Evolutionary conservation across 2,888 invertebrate species (phyloP).

Genomic region (Idaea dimidiata): DNA sequence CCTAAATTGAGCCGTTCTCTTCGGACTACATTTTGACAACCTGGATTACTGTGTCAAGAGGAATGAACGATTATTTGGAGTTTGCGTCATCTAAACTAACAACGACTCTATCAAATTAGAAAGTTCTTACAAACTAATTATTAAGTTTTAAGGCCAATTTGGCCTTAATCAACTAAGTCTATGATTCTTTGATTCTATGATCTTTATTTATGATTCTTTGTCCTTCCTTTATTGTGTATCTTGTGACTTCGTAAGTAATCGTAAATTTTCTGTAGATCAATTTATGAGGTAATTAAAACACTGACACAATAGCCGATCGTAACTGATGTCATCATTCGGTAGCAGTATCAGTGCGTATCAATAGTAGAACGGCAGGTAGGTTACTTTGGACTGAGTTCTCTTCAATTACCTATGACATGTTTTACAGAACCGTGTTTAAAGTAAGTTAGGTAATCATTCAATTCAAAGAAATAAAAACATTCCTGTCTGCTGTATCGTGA

Average conservation of each 20-base stretch:
- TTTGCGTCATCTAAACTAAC: too few species aligned
- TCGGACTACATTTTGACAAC: too few species aligned
- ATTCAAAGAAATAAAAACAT: background rate
- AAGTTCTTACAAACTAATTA: too few species aligned
- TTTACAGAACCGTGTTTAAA: background rate
- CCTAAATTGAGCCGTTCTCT: too few species aligned
- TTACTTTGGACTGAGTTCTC: background rate
- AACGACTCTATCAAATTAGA: too few species aligned
- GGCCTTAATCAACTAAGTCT: too few species aligned
- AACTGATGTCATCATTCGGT: background rate
- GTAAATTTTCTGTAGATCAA: background rate
- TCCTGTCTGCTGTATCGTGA: slow-evolving; percentile 40
- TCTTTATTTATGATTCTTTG: background rate
- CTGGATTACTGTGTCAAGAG: too few species aligned
- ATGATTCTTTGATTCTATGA: too few species aligned
- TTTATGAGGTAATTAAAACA: background rate
- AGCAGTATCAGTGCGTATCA: background rate
- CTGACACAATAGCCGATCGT: background rate
- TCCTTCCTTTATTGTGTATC: background rate
- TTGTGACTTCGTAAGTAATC: background rate
- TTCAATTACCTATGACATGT: background rate
- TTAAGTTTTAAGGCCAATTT: too few species aligned
- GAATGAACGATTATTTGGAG: too few species aligned
- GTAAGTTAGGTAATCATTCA: background rate
- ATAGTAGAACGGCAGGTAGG: background rate